Conservation (phyloP, 2,113 vertebrate species). For the Albula glossodonta region DNA sequence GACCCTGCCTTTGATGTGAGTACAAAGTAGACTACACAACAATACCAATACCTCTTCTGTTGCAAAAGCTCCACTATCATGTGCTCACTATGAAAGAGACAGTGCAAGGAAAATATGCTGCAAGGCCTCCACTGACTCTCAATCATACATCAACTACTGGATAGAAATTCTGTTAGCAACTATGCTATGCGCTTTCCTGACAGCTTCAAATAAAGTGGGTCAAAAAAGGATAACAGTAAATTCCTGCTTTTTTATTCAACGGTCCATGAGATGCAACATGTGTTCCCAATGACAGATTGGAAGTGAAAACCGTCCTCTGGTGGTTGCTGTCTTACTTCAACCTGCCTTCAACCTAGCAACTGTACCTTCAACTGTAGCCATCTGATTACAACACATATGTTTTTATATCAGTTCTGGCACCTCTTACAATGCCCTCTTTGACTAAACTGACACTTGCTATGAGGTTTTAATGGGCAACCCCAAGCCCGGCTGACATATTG, state of each 20-base stretch:
- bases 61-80: neutral
- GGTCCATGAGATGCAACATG: neutral
- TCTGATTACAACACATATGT: neutral
- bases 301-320: slow-evolving; percentile 11
- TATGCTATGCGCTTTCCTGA: neutral
- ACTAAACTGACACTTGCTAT: slow-evolving; percentile 26
- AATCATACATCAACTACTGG: neutral
- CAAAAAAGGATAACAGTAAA: neutral
- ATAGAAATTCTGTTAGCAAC: neutral
- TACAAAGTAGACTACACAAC: neutral
- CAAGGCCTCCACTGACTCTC: neutral
- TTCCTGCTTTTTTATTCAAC: slow-evolving; percentile 12
- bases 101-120: neutral
- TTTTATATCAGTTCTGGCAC: slow-evolving; percentile 25
- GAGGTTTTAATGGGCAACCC: slow-evolving; percentile 27
- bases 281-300: slow-evolving; percentile 19
- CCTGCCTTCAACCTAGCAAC: neutral
- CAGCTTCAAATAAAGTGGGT: neutral
- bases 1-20: neutral
- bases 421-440: slow-evolving; percentile 18
- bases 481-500: neutral
- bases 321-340: neutral
- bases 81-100: neutral
- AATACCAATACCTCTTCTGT: neutral
- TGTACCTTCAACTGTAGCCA: neutral